Evolutionary conservation across 1,140 invertebrate species (phyloP).

Genomic region (Drosophila melanica): DNA sequence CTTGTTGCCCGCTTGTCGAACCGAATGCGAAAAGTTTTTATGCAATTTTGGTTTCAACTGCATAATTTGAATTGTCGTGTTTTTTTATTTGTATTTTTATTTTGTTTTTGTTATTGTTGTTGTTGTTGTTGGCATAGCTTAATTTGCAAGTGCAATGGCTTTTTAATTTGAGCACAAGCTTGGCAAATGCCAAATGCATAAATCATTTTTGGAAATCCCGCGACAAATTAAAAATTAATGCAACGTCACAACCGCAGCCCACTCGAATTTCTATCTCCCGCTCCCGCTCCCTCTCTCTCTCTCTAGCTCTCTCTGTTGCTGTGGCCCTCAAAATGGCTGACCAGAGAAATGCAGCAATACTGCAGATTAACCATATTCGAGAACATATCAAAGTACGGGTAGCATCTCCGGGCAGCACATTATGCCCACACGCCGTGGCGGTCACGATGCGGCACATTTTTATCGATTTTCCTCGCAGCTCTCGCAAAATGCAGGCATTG

Average conservation of each 20-base stretch:
- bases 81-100: background rate
- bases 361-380: slow-evolving; percentile 34
- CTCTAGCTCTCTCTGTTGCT: background rate
- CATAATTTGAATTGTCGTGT: slow-evolving; percentile 33
- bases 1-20: slow-evolving; percentile 50
- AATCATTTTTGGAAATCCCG: slow-evolving; percentile 60
- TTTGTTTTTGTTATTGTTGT: slow-evolving; percentile 1
- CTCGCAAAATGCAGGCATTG: slow-evolving; percentile 58
- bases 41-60: slow-evolving; percentile 4
- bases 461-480: slow-evolving; percentile 68
- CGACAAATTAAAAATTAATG: slow-evolving; percentile 78
- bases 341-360: slow-evolving; percentile 22
- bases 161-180: slow-evolving; percentile 65
- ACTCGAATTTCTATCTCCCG: background rate
- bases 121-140: slow-evolving; percentile 18
- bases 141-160: slow-evolving; percentile 53
- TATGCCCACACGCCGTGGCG: background rate
- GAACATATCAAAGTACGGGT: slow-evolving; percentile 9
- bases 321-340: slow-evolving; percentile 30
- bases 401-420: slow-evolving; percentile 2
- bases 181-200: slow-evolving; percentile 52
- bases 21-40: slow-evolving; percentile 43
- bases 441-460: slow-evolving; percentile 64
- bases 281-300: background rate
- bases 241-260: slow-evolving; percentile 28